Evolutionary conservation across 1,140 invertebrate genomes (phyloP).

Genomic region (Ctenoplectra terminalis): DNA sequence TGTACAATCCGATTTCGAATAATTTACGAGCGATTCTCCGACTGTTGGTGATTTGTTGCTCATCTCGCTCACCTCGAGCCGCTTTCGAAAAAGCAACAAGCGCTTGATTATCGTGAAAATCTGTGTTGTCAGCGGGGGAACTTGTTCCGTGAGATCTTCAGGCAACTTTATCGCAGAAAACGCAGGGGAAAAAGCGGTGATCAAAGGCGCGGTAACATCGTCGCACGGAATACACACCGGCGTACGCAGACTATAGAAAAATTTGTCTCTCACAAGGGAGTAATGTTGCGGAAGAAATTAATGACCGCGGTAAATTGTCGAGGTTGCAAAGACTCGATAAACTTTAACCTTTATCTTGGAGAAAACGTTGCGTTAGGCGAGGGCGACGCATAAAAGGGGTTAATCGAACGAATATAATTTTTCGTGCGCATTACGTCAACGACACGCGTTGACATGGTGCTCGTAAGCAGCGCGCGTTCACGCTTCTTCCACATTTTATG

Average conservation of each 20-base stretch:
- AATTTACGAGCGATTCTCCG: background rate
- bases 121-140: background rate
- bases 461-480: background rate
- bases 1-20: background rate
- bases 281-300: slow-evolving; percentile 57
- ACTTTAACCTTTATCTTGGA: slow-evolving; percentile 52
- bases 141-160: slow-evolving; percentile 6
- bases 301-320: slow-evolving; percentile 44
- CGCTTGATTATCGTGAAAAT: slow-evolving; percentile 4
- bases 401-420: slow-evolving; percentile 55
- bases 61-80: background rate
- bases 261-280: slow-evolving; percentile 43
- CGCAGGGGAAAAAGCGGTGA: slow-evolving; percentile 15
- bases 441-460: background rate
- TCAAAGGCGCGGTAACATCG: slow-evolving; percentile 21
- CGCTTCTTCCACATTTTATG: background rate
- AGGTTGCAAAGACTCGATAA: slow-evolving; percentile 49
- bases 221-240: background rate
- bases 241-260: slow-evolving; percentile 30
- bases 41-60: background rate
- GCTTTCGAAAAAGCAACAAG: background rate
- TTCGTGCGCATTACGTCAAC: slow-evolving; percentile 30
- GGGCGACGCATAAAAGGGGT: slow-evolving; percentile 35
- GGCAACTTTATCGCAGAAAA: slow-evolving; percentile 22
- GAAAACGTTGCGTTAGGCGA: slow-evolving; percentile 39